Evolutionary conservation across 1,140 invertebrate genomes (phyloP).

Genomic region (Cataglyphis hispanica): DNA sequence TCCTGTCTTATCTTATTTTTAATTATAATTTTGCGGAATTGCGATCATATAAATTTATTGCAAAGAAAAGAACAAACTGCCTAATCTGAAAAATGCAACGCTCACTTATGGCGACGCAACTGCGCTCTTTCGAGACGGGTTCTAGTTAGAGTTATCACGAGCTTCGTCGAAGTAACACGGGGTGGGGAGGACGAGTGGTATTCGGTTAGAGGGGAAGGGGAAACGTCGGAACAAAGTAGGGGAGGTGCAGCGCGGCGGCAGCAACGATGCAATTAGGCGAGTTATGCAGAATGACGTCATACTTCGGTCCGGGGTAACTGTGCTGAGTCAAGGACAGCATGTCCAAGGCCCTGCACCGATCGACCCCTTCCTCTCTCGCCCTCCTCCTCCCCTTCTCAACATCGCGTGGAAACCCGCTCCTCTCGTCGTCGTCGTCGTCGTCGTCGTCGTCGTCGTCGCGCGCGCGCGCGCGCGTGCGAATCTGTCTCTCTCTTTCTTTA

Average conservation of each 20-base stretch:
- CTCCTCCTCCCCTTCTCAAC: neutral
- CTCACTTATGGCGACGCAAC: conserved; percentile 22
- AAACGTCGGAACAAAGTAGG: conserved; percentile 46
- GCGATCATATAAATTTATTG: neutral
- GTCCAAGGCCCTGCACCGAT: conserved; percentile 82
- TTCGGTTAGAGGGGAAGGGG: conserved; percentile 32
- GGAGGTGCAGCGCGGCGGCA: conserved; percentile 68
- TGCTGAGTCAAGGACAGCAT: conserved; percentile 86
- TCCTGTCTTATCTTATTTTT: too few relatives aligned
- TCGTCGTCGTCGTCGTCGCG: too few relatives aligned
- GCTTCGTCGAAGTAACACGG: neutral
- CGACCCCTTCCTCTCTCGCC: conserved; percentile 61
- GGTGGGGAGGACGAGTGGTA: conserved; percentile 17
- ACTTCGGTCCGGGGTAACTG: conserved; percentile 85
- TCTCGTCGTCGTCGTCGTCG: neutral
- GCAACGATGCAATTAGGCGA: conserved; percentile 86
- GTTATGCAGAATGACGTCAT: conserved; percentile 87
- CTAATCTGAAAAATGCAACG: neutral
- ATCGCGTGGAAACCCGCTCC: conserved; percentile 41
- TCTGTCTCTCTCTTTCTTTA: conserved; percentile 33
- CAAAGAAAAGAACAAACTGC: neutral
- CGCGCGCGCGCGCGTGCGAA: neutral
- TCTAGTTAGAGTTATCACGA: conserved; percentile 63
- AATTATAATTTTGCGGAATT: neutral
- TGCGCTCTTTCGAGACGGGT: conserved; percentile 43